A percentile compares a stretch with the other conserved stretches of the same genome.
Evolutionary conservation across 2,113 vertebrate species (phyloP).

Genomic region (Pyrgilauda ruficollis): DNA sequence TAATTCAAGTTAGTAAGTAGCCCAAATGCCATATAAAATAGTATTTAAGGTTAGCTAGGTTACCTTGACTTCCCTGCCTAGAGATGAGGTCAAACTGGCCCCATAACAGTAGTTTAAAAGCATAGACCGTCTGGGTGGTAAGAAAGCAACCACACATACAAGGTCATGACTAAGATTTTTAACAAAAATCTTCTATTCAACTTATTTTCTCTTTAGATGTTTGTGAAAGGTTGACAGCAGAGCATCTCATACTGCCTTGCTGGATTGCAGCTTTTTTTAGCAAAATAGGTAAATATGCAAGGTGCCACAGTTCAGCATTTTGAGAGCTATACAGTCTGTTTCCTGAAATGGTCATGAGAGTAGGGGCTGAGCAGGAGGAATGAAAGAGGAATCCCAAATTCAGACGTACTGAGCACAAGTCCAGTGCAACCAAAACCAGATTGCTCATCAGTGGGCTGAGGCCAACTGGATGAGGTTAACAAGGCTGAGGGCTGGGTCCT

Average conservation of each 20-base stretch:
- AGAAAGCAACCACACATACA: not conserved
- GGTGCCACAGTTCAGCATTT: not conserved
- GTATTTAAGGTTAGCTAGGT: not conserved
- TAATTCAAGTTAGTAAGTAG: not conserved
- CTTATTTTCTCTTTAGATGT: not conserved
- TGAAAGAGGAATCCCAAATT: not conserved
- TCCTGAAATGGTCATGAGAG: not conserved
- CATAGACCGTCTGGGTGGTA: not conserved
- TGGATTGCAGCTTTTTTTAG: not conserved
- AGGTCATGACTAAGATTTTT: not conserved
- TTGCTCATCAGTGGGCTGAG: not conserved
- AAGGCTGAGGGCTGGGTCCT: rapidly evolving
- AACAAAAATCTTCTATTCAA: not conserved
- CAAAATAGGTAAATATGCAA: not conserved
- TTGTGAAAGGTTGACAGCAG: not conserved
- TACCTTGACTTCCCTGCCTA: not conserved
- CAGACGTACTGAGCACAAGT: not conserved
- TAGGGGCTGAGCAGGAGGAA: not conserved
- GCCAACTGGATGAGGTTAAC: not conserved
- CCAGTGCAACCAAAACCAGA: not conserved
- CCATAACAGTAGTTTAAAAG: not conserved
- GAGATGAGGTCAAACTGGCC: not conserved
- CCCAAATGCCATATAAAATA: not conserved
- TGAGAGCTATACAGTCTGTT: not conserved
- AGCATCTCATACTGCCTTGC: not conserved